Evolutionary conservation across 2,797 vertebrate genomes (phyloP).

Genomic region (Takifugu rubripes): DNA sequence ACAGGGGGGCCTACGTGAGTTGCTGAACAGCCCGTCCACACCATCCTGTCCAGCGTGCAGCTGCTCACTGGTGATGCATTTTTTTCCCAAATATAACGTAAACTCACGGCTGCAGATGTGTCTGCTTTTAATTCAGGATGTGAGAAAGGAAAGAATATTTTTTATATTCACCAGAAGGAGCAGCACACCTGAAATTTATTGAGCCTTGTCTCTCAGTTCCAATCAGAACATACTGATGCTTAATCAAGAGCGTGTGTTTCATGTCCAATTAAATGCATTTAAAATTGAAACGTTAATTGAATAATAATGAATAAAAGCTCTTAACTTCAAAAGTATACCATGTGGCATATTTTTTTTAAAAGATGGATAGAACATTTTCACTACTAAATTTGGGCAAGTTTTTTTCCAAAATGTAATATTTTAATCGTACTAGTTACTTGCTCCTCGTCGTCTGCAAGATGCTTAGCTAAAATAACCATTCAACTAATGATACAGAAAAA

Average conservation of each 20-base stretch:
- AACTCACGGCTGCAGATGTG: conserved; percentile 34
- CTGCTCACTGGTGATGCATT: conserved; percentile 33
- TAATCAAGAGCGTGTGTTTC: too few species aligned
- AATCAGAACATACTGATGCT: too few species aligned
- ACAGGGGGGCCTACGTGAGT: conserved; percentile 45
- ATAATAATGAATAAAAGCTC: too few species aligned
- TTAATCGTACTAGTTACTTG: too few species aligned
- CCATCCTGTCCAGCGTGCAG: conserved; percentile 4
- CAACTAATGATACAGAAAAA: too few species aligned
- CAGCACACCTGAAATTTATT: conserved; percentile 20
- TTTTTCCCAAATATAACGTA: conserved; percentile 53
- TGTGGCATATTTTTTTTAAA: too few species aligned
- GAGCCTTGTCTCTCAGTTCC: conserved; percentile 55
- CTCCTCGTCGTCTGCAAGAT: too few species aligned
- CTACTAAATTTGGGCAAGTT: too few species aligned
- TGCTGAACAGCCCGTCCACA: conserved; percentile 11
- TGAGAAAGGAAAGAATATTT: conserved; percentile 48
- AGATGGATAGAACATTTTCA: too few species aligned
- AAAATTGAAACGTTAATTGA: not conserved
- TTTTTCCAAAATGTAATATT: too few species aligned
- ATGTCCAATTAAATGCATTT: not conserved
- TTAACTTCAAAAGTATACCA: too few species aligned
- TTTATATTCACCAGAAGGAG: conserved; percentile 32
- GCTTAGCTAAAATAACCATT: too few species aligned
- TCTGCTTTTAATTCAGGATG: conserved; percentile 30